Conservation (phyloP, 2,113 vertebrate species). For the Elaphurus davidianus region DNA sequence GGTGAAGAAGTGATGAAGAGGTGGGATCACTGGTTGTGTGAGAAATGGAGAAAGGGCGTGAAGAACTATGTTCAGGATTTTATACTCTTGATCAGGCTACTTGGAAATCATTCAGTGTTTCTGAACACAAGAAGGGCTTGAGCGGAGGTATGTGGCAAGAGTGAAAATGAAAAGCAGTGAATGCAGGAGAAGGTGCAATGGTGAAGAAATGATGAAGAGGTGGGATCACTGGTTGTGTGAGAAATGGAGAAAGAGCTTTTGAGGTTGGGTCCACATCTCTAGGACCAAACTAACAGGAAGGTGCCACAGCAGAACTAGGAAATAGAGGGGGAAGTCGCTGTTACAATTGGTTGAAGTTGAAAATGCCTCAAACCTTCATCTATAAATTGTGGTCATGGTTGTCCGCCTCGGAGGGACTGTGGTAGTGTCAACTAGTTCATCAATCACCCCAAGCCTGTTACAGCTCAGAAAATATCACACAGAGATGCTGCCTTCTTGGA, state of each 20-base stretch:
- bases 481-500: background rate
- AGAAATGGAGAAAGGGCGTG: background rate
- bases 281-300: background rate
- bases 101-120: background rate
- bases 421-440: background rate
- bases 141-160: background rate
- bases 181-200: background rate
- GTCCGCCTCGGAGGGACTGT: background rate
- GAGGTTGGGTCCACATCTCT: fast-evolving
- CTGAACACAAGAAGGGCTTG: background rate
- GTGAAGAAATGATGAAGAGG: background rate
- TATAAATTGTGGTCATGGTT: background rate
- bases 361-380: background rate
- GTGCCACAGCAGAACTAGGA: background rate
- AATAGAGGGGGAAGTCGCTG: background rate
- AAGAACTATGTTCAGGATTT: no score
- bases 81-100: background rate
- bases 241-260: background rate
- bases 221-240: background rate
- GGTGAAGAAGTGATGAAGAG: background rate
- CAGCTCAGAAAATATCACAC: background rate
- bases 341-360: background rate
- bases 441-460: background rate
- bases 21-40: background rate
- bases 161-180: background rate